Conservation (phyloP, 2,113 vertebrate species). For the Illadopsis cleaveri region DNA sequence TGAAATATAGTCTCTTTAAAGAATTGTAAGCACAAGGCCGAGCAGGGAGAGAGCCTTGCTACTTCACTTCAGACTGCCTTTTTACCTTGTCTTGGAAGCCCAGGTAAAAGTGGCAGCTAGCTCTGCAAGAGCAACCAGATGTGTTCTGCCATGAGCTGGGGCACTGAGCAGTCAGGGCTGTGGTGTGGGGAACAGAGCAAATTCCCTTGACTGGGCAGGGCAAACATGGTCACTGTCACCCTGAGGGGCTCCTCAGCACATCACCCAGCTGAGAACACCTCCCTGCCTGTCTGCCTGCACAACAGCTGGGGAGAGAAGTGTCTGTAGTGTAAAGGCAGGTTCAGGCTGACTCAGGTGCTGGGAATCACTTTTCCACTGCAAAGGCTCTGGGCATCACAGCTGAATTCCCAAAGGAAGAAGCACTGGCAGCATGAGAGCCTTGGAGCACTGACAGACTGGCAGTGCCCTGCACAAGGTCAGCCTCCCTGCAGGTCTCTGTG, state of each 20-base stretch:
- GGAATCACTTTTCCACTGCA: neutral
- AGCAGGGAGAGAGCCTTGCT: neutral
- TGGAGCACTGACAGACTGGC: neutral
- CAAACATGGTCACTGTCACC: rapidly evolving
- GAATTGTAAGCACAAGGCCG: neutral
- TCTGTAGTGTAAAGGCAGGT: neutral
- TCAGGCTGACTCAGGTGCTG: neutral
- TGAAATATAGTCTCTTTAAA: neutral
- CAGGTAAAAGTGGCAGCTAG: neutral
- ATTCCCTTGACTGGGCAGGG: neutral
- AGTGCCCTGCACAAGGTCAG: neutral
- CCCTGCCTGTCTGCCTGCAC: neutral
- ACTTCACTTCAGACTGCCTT: rapidly evolving
- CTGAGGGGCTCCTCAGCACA: rapidly evolving
- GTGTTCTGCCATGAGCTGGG: rapidly evolving
- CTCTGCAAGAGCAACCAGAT: neutral
- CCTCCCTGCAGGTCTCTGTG: neutral
- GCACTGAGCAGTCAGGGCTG: neutral
- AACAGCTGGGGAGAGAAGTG: neutral
- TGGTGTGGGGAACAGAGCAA: rapidly evolving
- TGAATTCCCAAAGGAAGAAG: rapidly evolving
- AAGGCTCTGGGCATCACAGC: rapidly evolving
- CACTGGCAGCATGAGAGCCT: rapidly evolving
- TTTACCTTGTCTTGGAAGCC: neutral
- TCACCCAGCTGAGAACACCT: neutral